Evolutionary conservation across 2,888 invertebrate genomes (phyloP).

Genomic region (Aporophyla nigra): DNA sequence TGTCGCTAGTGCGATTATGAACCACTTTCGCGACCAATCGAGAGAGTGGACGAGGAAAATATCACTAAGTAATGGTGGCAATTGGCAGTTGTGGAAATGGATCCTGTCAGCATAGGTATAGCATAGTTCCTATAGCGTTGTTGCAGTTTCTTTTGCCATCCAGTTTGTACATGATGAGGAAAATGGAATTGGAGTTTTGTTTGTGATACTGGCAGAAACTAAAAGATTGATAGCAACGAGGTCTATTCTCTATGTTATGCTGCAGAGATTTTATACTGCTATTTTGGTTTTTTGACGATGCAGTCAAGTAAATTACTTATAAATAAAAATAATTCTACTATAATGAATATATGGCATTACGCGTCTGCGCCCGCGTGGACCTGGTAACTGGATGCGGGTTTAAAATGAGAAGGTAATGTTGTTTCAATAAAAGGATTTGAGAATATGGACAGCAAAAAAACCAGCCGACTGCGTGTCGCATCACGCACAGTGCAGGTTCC

Average conservation of each 20-base stretch:
- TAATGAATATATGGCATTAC: too few species aligned
- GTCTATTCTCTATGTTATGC: not conserved
- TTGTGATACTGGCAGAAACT: not conserved
- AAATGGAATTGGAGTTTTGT: not conserved
- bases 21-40: constrained; percentile 76
- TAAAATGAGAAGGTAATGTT: not conserved
- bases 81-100: constrained; percentile 45
- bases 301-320: too few species aligned
- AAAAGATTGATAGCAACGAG: too few species aligned
- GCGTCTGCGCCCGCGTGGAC: too few species aligned
- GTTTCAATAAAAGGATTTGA: not conserved
- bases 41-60: constrained; percentile 70
- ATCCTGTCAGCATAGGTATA: not conserved
- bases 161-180: not conserved
- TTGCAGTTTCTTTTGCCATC: not conserved
- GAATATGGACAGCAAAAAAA: too few species aligned
- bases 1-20: constrained; percentile 78
- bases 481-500: too few species aligned
- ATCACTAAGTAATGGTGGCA: constrained; percentile 35
- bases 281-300: too few species aligned
- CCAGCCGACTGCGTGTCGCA: too few species aligned
- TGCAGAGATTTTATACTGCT: too few species aligned
- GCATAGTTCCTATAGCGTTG: not conserved
- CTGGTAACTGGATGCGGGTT: too few species aligned
- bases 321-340: too few species aligned